Conservation (phyloP, 2,888 invertebrate species). For the Lepetodrilus schrolli region DNA sequence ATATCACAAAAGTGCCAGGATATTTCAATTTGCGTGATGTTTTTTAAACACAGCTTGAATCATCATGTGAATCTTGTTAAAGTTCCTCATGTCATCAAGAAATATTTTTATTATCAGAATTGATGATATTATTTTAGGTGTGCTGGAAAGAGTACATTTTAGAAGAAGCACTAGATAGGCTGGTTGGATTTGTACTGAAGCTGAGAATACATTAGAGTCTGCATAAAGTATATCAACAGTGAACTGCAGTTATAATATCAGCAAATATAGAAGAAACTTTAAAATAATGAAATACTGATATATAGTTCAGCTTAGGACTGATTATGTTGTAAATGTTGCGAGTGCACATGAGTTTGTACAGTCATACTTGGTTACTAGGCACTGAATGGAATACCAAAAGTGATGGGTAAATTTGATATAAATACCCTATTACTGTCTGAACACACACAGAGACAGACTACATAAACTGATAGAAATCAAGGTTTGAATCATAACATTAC, state of each 20-base stretch:
- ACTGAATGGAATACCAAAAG: background rate
- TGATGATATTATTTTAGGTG: too few species aligned
- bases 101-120: too few species aligned
- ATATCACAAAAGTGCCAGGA: too few species aligned
- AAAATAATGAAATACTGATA: background rate
- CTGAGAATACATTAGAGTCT: too few species aligned
- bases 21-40: too few species aligned
- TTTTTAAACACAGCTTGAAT: too few species aligned
- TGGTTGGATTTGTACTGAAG: too few species aligned
- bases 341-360: conserved; percentile 6
- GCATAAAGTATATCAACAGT: conserved; percentile 1
- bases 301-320: background rate
- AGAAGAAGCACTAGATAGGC: too few species aligned
- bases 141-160: too few species aligned
- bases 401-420: conserved; percentile 19
- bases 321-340: conserved; percentile 4
- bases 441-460: conserved; percentile 26
- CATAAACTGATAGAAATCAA: conserved; percentile 26
- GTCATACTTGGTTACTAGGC: conserved; percentile 1
- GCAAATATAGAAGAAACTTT: background rate
- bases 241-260: conserved; percentile 21
- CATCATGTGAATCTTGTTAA: too few species aligned
- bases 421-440: conserved; percentile 21
- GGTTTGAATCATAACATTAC: conserved; percentile 16
- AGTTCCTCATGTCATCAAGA: too few species aligned